Base-by-base conservation (phyloP, 2,888 invertebrate species). In the Sminthurides aquaticus region DNA sequence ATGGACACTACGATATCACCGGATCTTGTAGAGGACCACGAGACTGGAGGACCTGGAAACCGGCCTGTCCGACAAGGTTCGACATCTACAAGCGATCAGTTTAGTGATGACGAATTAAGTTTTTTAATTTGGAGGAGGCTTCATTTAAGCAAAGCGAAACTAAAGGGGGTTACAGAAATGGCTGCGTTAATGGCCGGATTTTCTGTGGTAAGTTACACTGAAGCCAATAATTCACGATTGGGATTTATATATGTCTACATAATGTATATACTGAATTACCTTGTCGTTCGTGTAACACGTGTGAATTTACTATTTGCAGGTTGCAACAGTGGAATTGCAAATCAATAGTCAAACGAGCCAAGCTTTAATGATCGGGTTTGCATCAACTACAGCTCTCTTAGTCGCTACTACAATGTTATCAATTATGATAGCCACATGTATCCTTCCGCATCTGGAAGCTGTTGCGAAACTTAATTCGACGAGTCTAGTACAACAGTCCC, bases 401-500 rank as follows among this genome's bases (percentile, higher is more conserved):
- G 74, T 74, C 28, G 67, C 69, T 2, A 66, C 70, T 0, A 69
- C 72, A 29, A 71, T 74, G 72, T 62, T 74, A 22, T 56, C 64
- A 20, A 74, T 74, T 22, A 71, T 74, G 66, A 74, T 74, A n/a
- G 69, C 71, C 2, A 74, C 74, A 11, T 74, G 74, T 34, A 64
- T 74, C 22, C 59, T 74, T 1, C 74, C 74, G 1, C 71, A 74
- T 26, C 65, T 74, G 20, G 72, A 74, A 26, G 72, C 72, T 0
- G 70, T 72, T n/a, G 65, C 71, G 18, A 72, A 71, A 49, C 27
- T 71, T 11, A 67, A 70, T 1, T 66, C 58, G 1, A 22, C 48
- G 3, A 49, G 52, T 24, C 54, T 66, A 1, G 24, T 62, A 1
- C 28, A 28, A 25, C 63, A 65, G 26, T 62, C 62, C 8, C 66